These are phyloP conservation scores for Schizopygopsis pylzovi DNA, from an alignment of 2,797 vertebrate genomes.

Conservation along the genomic window DNA sequence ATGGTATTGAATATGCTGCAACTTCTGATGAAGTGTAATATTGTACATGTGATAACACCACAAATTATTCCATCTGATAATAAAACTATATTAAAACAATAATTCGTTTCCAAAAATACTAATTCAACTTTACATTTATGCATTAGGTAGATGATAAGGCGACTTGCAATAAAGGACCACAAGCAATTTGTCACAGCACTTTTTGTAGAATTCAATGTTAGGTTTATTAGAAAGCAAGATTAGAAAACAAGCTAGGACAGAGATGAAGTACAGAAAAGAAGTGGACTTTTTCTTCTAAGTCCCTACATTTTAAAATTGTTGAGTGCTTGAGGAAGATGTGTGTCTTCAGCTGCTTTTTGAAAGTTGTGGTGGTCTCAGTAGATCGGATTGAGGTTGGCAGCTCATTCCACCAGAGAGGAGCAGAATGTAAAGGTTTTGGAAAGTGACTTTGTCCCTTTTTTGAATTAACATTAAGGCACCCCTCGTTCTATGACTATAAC, in stretches of 20 bases:
- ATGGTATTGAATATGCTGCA: not conserved
- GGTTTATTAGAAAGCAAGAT: not conserved
- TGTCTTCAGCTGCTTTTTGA: not conserved
- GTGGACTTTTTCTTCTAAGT: not conserved
- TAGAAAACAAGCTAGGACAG: not conserved
- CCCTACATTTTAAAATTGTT: not conserved
- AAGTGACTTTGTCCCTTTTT: constrained; percentile 2
- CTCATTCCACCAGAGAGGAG: not conserved
- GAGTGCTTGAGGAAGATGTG: not conserved
- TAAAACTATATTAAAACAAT: not conserved
- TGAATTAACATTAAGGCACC: not conserved
- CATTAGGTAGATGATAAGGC: not conserved
- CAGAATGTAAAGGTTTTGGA: not conserved
- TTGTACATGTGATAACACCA: not conserved
- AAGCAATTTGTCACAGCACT: not conserved
- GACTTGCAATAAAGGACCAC: not conserved
- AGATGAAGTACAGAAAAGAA: not conserved
- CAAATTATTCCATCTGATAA: not conserved
- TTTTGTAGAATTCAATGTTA: not conserved
- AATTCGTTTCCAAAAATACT: not conserved
- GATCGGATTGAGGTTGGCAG: not conserved
- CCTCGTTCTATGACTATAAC: not conserved
- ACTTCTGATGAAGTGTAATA: not conserved
- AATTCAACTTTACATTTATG: not conserved
- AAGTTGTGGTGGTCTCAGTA: not conserved